These are phyloP conservation scores for Anomalospiza imberbis DNA, from an alignment of 2,797 vertebrate species.

Conservation along the genomic window DNA sequence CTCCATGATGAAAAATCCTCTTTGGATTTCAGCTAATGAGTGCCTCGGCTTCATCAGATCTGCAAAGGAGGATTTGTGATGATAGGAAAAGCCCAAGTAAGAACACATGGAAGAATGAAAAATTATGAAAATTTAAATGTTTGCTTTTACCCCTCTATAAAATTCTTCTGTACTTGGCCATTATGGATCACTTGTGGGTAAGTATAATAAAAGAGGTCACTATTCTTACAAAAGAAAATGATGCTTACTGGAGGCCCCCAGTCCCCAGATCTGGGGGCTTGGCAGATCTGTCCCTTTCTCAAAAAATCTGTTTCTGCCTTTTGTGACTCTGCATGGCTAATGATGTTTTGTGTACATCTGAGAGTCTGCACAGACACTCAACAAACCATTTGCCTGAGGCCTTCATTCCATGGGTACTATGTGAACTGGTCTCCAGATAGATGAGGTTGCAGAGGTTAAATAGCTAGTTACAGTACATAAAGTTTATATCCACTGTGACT, in stretches of 20 bases:
- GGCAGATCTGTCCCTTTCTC: neutral
- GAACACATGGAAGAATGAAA: neutral
- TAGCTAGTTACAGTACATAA: constrained; percentile 58
- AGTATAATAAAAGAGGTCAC: neutral
- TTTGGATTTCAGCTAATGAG: neutral
- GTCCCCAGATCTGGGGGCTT: neutral
- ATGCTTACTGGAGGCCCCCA: neutral
- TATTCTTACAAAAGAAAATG: neutral
- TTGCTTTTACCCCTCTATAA: neutral
- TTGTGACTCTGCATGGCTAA: neutral
- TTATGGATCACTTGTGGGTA: neutral
- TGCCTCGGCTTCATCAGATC: neutral
- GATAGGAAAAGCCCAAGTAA: neutral
- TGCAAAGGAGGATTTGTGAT: neutral
- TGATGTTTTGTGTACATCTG: neutral
- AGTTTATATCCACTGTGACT: constrained; percentile 61
- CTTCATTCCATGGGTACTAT: constrained; percentile 37
- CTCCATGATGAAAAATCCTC: neutral
- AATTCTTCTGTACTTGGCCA: neutral
- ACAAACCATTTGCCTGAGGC: neutral
- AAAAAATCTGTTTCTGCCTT: neutral
- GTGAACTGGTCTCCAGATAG: constrained; percentile 40
- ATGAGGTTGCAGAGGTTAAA: constrained; percentile 59
- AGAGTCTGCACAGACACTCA: neutral
- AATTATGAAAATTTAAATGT: neutral